These are phyloP conservation scores for Odontocolon sp. DNA, from an alignment of 2,888 invertebrate genomes.

Conservation along the genomic window DNA sequence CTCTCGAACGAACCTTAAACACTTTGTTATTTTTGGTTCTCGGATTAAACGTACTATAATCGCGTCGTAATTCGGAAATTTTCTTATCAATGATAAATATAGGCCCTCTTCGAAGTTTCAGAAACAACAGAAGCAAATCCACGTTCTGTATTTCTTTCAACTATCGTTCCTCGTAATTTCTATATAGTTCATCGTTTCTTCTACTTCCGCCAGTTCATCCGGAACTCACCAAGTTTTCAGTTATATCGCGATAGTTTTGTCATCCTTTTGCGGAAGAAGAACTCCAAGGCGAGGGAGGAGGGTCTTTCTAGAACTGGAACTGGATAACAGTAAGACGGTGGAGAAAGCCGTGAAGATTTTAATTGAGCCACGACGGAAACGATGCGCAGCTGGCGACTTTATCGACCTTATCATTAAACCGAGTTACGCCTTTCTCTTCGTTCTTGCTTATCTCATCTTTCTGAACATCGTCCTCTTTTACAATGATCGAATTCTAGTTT, in stretches of 20 bases:
- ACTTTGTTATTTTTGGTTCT: no score
- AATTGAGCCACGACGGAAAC: conserved; percentile 68
- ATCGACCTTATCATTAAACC: conserved; percentile 74
- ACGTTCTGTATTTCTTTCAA: conserved; percentile 13
- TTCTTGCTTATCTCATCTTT: not conserved
- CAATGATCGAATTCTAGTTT: not conserved
- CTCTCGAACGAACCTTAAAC: no score
- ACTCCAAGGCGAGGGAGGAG: no score
- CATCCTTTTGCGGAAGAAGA: no score
- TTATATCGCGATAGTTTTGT: conserved; percentile 54
- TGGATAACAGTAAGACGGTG: conserved; percentile 35
- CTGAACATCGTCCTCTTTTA: not conserved
- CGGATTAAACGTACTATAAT: no score
- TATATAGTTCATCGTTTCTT: conserved; percentile 43
- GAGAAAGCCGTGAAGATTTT: conserved; percentile 65
- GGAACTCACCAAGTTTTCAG: conserved; percentile 45
- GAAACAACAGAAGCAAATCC: conserved; percentile 31
- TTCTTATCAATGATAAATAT: conserved; percentile 37
- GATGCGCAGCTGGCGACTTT: conserved; percentile 71
- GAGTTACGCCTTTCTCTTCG: conserved; percentile 43
- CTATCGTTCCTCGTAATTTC: conserved; percentile 17
- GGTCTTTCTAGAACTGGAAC: conserved; percentile 45
- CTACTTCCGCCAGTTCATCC: conserved; percentile 21
- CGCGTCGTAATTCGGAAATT: no score
- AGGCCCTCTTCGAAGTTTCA: not conserved